Conservation (phyloP, 2,888 invertebrate genomes). For the Amblyjoppa fuscipennis region DNA sequence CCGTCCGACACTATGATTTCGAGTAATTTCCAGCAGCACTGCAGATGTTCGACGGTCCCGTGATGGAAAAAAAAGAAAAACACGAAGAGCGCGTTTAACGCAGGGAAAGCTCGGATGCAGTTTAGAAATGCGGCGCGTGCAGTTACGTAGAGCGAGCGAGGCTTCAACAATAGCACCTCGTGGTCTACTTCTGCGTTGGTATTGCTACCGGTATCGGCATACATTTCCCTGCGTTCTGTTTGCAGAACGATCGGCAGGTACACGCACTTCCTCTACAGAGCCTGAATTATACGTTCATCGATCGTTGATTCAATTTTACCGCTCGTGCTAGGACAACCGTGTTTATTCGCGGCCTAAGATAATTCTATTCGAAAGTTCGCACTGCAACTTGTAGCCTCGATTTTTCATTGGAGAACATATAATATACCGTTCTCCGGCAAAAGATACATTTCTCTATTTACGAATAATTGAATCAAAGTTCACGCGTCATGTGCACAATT, state of each 20-base stretch:
- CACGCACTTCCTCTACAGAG: not conserved
- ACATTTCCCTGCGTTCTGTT: slow-evolving; percentile 34
- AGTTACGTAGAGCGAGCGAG: slow-evolving; percentile 23
- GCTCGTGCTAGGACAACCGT: not conserved
- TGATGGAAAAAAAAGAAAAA: slow-evolving; percentile 6
- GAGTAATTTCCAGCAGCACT: slow-evolving; percentile 1
- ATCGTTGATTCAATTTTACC: slow-evolving; percentile 54
- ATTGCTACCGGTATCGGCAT: slow-evolving; percentile 48
- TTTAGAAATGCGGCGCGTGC: slow-evolving; percentile 60
- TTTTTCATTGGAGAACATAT: no score
- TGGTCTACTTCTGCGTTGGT: slow-evolving; percentile 54
- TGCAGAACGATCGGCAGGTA: slow-evolving; percentile 7
- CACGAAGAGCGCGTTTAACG: slow-evolving; percentile 35
- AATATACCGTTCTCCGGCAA: no score
- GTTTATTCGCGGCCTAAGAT: no score
- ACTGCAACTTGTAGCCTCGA: no score
- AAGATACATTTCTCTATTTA: no score
- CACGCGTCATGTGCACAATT: not conserved
- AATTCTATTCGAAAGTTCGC: no score
- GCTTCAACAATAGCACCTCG: slow-evolving; percentile 43
- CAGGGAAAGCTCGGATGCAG: slow-evolving; percentile 60
- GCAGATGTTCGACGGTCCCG: not conserved
- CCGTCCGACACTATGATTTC: not conserved
- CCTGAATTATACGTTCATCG: slow-evolving; percentile 2
- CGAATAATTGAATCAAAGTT: no score